Evolutionary conservation across 1,140 invertebrate genomes (phyloP), one percentile per base, ranked within the genome.

Genomic region (Telenomus remus): DNA sequence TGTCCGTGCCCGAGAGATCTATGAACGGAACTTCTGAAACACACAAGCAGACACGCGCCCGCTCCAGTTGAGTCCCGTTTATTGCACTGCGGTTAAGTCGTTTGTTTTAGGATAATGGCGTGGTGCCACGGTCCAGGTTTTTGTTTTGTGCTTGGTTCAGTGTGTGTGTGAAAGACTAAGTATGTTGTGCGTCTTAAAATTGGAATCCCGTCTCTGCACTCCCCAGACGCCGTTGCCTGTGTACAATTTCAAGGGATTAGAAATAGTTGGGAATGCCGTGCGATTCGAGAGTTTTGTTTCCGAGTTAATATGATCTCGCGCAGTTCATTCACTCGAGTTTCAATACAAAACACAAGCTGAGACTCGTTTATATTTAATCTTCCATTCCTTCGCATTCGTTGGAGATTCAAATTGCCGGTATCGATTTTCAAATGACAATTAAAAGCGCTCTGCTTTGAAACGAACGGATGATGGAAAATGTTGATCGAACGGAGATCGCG

Each of bases 1-100:
- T 86, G 86, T 89, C 89, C 80, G 89, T 89, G 82, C 88, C 89
- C 79, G 89, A 88, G 80, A 89, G 85, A 80, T 90, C 89, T 85
- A 89, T 79, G 80, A 6, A 27, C 19, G 19, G 86, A 84, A 86
- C 82, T 85, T 90, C 89, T 90, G 89, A 89, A 90, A 90, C 87
- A 90, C 87, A 90, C 81, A 88, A 87, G 81, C 81, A 87, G 79
- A 86, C 80, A 79, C 80, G 81, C 79, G 81, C 76, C 81, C 82
- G 84, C 80, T 80, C 71, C 81, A 76, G 79, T 81, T 87, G 60
- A 86, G 82, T 86, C 79, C 65, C 49, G 48, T 43, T 54, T 35
- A 48, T 51, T 19, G 35, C 33, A 14, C 35, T 64, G n/a, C 34
- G 15, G 10, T 12, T 43, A 34, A 48, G 50, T 60, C 49, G 13